Evolutionary conservation across 2,113 vertebrate genomes (phyloP).

Genomic region (zebrafish (Danio rerio)): DNA sequence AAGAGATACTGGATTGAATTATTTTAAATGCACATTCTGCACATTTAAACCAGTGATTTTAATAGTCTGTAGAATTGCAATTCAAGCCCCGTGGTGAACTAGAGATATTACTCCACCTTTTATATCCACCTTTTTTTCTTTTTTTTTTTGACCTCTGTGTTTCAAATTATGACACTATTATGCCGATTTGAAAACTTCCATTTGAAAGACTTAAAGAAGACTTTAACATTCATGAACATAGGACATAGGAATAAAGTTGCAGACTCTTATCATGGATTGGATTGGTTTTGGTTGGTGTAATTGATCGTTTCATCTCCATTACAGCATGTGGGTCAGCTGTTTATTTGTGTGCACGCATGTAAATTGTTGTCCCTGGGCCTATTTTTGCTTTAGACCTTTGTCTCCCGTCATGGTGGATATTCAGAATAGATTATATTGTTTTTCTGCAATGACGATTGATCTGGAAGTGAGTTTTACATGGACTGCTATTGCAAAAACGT

Average conservation of each 20-base stretch:
- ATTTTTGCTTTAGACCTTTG: neutral
- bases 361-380: neutral
- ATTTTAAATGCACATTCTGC: neutral
- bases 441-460: conserved; percentile 1
- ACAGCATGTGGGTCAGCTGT: neutral
- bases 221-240: too few species aligned
- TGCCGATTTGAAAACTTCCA: too few species aligned
- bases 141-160: too few species aligned
- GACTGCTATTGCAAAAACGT: neutral
- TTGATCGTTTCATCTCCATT: neutral
- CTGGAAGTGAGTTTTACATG: neutral
- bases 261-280: neutral
- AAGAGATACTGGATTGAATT: conserved; percentile 29
- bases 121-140: too few species aligned
- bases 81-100: neutral
- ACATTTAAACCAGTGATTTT: neutral
- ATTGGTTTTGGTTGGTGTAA: conserved; percentile 20
- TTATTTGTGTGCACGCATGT: neutral
- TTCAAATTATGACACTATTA: too few species aligned
- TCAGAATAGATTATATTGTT: neutral
- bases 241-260: neutral
- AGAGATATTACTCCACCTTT: too few species aligned
- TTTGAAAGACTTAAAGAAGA: too few species aligned
- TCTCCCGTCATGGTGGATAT: neutral
- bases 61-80: neutral